Evolutionary conservation across 2,888 invertebrate genomes (phyloP).

Genomic region (Eupithecia vulgata): DNA sequence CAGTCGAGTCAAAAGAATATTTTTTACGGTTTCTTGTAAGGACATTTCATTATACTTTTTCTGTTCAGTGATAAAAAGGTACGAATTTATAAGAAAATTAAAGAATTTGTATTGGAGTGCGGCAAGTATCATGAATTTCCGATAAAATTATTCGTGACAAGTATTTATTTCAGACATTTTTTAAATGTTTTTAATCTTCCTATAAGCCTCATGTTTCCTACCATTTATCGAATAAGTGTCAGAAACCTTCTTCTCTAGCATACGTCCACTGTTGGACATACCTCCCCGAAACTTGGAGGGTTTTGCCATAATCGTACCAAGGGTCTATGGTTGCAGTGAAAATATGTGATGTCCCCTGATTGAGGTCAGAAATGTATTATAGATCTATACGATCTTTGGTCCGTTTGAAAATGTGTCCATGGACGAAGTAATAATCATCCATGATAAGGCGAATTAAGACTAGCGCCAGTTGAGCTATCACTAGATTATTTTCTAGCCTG

Average conservation of each 20-base stretch:
- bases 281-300: neutral
- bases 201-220: neutral
- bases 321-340: neutral
- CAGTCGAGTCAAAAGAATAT: slow-evolving; percentile 68
- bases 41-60: slow-evolving; percentile 58
- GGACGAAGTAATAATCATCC: neutral
- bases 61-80: slow-evolving; percentile 40
- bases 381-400: neutral
- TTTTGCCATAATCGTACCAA: neutral
- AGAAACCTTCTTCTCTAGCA: neutral
- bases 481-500: neutral
- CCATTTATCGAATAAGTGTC: neutral
- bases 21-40: slow-evolving; percentile 54
- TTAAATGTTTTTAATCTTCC: neutral
- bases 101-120: neutral
- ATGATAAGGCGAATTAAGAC: neutral
- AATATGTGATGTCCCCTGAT: neutral
- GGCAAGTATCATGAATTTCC: neutral
- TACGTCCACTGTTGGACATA: neutral
- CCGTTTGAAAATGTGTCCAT: no score
- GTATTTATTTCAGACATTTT: neutral
- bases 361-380: neutral
- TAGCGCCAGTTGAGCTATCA: neutral
- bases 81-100: slow-evolving; percentile 9
- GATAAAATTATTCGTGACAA: neutral